These are phyloP conservation scores for Nannoperca australis DNA, from an alignment of 2,797 vertebrate species.

Conservation along the genomic window DNA sequence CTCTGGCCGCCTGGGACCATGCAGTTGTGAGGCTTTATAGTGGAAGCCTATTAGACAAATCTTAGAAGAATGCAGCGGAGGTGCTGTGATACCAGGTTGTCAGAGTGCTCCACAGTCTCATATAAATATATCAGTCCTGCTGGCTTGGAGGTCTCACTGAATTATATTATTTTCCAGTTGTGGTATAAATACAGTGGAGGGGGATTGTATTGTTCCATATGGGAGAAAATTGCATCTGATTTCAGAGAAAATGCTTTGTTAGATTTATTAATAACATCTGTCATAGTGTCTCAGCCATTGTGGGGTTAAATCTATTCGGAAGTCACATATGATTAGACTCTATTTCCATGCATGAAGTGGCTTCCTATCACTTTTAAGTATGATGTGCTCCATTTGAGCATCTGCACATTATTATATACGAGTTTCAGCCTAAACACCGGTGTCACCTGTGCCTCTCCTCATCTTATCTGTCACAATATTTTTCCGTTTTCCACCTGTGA, in stretches of 20 bases:
- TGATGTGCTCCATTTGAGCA: constrained; percentile 60
- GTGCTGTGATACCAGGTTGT: constrained; percentile 82
- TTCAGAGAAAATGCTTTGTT: constrained; percentile 77
- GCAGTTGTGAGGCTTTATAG: constrained; percentile 72
- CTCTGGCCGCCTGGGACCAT: constrained; percentile 68
- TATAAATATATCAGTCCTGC: constrained; percentile 90
- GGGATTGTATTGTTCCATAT: constrained; percentile 62
- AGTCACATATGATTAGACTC: constrained; percentile 76
- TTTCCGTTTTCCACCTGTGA: constrained; percentile 59
- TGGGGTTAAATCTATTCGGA: constrained; percentile 60
- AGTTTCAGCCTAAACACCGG: constrained; percentile 74
- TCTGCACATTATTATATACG: constrained; percentile 70
- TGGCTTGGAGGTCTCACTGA: constrained; percentile 76
- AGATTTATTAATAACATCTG: constrained; percentile 84
- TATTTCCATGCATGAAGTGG: constrained; percentile 57
- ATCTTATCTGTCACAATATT: constrained; percentile 77
- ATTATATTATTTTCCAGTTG: constrained; percentile 80
- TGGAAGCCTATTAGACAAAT: constrained; percentile 88
- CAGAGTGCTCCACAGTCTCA: constrained; percentile 75
- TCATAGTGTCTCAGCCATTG: constrained; percentile 72
- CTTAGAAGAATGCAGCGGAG: constrained; percentile 79
- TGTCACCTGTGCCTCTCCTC: constrained; percentile 79
- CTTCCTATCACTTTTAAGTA: constrained; percentile 58
- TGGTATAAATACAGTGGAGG: constrained; percentile 49
- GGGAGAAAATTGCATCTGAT: constrained; percentile 79